Conservation (phyloP, 2,113 vertebrate genomes). For the Fulmarus glacialis region DNA sequence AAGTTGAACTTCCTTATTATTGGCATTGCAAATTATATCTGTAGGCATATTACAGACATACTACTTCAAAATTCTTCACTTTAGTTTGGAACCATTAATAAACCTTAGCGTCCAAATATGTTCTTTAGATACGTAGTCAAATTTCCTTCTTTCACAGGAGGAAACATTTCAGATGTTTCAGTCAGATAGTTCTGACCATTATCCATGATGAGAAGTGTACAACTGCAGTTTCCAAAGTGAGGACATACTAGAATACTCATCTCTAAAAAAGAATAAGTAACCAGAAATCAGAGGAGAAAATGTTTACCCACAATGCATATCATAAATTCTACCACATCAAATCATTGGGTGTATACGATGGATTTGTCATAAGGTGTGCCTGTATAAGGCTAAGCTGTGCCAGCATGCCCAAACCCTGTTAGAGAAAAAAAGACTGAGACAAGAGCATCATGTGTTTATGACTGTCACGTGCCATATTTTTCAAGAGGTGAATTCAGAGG, state of each 20-base stretch:
- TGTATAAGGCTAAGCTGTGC: not conserved
- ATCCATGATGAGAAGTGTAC: not conserved
- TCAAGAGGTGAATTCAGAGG: not conserved
- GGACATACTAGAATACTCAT: not conserved
- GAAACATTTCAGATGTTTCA: not conserved
- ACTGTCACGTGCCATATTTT: not conserved
- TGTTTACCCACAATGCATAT: not conserved
- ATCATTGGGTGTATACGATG: not conserved
- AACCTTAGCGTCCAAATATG: not conserved
- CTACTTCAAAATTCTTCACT: not conserved
- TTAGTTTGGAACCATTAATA: not conserved
- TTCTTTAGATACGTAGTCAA: not conserved
- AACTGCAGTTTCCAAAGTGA: not conserved
- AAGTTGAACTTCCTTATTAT: not conserved
- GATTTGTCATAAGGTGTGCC: not conserved
- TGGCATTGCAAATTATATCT: not conserved
- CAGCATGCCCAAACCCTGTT: not conserved
- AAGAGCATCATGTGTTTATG: not conserved
- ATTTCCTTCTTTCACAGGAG: not conserved
- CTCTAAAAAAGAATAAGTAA: not conserved
- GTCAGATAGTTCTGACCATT: not conserved
- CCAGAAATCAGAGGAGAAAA: not conserved
- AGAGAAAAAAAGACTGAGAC: not conserved
- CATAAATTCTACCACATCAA: not conserved
- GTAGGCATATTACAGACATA: not conserved